Evolutionary conservation across 2,113 vertebrate species (phyloP), one percentile per base, ranked within the genome.

Genomic region (Pitta sordida): DNA sequence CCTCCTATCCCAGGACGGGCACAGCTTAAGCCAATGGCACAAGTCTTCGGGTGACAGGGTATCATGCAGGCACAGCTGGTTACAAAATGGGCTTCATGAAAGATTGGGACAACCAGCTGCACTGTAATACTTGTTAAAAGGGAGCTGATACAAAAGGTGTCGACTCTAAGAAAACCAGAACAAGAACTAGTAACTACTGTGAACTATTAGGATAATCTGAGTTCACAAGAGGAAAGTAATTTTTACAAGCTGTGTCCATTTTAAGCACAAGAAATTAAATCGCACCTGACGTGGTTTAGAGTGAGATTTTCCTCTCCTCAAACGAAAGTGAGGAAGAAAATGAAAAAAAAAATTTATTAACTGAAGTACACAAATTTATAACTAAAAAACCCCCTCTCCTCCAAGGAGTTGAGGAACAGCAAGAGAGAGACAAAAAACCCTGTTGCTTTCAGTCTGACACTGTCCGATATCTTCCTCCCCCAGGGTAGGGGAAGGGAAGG

Each of bases 1-100:
- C 39, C 32, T 74, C 26, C n/a, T 6, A 5, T 18, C 3, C 21
- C 59, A 39, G 11, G 23, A 30, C 26, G 36, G 62, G 32, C 43
- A 27, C 2, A 56, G n/a, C 15, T 20, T 20, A 34, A 62, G 23
- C 5, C 26, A 20, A 26, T 2, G 6, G 39, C 36, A 68, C 14
- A 20, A 7, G 26, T 7, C 30, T 63, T 48, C 10, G 24, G 23
- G 24, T 22, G 36, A 37, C 16, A 36, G 24, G 0, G 1, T 14
- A 59, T 4, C 4, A 2, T 0, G 23, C 36, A 36, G 30, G 51
- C 10, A 29, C 52, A 64, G 19, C n/a, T 19, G 6, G 21, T 0
- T 71, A 36, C 23, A 27, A n/a, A 93, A 43, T 2, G 3, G 9
- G 32, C 41, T 69, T 63, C 20, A 6, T 15, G 3, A 7, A 51